phyloP scores from a whole-genome alignment of 2,797 vertebrate species.

The Sternarchorhynchus goeldii region DNA sequence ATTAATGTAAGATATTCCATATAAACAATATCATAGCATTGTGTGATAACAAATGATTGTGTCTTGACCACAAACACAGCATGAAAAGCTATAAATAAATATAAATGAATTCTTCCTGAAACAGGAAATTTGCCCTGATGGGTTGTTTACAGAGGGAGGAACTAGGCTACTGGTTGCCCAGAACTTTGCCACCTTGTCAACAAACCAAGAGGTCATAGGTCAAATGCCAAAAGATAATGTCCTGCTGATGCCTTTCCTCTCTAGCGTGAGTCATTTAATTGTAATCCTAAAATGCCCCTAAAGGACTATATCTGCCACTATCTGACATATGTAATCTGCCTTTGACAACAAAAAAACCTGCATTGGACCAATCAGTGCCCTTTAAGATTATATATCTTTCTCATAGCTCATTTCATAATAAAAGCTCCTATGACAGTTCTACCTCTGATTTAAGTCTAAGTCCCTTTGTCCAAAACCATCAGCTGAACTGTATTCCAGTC shows the following conservation, averaged over 20 bases:
- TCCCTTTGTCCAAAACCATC: too few relatives aligned
- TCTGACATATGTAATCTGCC: constrained; percentile 1
- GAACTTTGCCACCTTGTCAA: constrained; percentile 1
- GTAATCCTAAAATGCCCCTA: not conserved
- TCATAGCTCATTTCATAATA: too few relatives aligned
- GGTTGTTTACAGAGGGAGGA: not conserved
- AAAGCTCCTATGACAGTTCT: too few relatives aligned
- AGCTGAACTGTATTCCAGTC: too few relatives aligned
- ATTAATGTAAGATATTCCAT: not conserved
- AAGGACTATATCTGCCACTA: too few relatives aligned
- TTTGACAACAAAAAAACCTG: not conserved
- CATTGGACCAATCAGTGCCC: not conserved
- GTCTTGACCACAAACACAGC: not conserved
- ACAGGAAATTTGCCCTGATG: not conserved
- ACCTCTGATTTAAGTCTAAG: too few relatives aligned
- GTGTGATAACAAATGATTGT: not conserved
- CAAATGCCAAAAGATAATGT: not conserved
- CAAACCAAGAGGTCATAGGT: not conserved
- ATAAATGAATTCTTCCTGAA: not conserved
- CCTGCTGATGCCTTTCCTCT: not conserved
- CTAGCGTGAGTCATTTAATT: constrained; percentile 3
- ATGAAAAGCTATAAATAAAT: not conserved
- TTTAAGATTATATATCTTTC: too few relatives aligned
- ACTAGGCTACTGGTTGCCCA: not conserved
- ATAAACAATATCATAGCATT: not conserved